These are phyloP conservation scores for Platerodrilus igneus DNA, from an alignment of 2,888 invertebrate species.

Conservation along the genomic window DNA sequence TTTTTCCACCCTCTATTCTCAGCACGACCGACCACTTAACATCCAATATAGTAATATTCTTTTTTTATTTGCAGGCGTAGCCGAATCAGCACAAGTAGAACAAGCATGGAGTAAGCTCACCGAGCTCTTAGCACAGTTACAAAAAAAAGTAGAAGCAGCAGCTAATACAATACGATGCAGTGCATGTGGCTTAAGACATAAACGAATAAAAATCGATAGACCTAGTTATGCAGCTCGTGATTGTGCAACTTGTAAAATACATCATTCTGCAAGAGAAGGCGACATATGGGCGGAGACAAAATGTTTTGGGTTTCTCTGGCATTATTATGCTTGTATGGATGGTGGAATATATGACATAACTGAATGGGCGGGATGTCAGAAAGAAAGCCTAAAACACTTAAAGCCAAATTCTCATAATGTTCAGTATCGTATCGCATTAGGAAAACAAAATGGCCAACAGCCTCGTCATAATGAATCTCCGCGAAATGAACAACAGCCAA, in stretches of 20 bases:
- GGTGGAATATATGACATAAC: constrained; percentile 93
- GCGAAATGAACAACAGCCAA: constrained; percentile 64
- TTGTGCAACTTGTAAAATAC: constrained; percentile 84
- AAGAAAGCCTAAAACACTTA: constrained; percentile 70
- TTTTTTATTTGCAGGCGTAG: constrained; percentile 50
- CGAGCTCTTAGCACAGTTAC: constrained; percentile 79
- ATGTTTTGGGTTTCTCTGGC: constrained; percentile 84
- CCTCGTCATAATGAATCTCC: constrained; percentile 29
- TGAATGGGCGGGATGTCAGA: constrained; percentile 95
- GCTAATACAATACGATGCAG: constrained; percentile 93
- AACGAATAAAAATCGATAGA: constrained; percentile 77
- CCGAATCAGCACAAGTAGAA: constrained; percentile 74
- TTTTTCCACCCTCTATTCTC: too few relatives aligned
- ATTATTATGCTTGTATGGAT: constrained; percentile 96
- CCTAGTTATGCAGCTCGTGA: constrained; percentile 89
- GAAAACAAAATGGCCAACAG: constrained; percentile 53
- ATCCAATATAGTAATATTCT: too few relatives aligned
- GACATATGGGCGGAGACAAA: constrained; percentile 93
- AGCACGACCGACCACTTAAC: too few relatives aligned
- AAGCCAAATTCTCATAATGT: constrained; percentile 89
- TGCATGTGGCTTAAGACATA: constrained; percentile 87
- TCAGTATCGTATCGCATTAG: constrained; percentile 80
- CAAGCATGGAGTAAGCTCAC: constrained; percentile 84
- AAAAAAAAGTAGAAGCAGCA: constrained; percentile 91
- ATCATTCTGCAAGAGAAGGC: constrained; percentile 89